phyloP scores from a whole-genome alignment of 2,888 invertebrate species.

The Drosophila nr. perissopoda region DNA sequence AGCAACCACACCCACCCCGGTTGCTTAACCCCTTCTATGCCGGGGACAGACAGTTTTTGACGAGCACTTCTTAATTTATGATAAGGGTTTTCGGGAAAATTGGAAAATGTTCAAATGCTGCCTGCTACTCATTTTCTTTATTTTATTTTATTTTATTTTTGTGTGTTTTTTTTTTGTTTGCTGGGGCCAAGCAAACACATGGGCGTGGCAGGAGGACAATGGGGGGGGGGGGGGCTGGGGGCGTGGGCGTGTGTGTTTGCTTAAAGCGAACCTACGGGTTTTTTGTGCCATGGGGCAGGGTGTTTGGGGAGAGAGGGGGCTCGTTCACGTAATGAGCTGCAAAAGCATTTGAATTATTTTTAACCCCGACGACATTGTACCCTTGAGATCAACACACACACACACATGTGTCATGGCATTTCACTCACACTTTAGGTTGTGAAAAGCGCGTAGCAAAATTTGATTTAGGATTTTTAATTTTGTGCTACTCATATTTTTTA shows the following conservation, averaged over 20 bases:
- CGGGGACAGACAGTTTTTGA: slow-evolving; percentile 77
- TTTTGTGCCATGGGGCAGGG: background rate
- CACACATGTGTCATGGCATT: slow-evolving; percentile 27
- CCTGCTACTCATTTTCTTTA: slow-evolving; percentile 57
- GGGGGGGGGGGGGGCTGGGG: background rate
- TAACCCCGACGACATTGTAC: slow-evolving; percentile 82
- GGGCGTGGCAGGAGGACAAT: slow-evolving; percentile 18
- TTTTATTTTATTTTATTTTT: slow-evolving; percentile 8
- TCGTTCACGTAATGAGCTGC: slow-evolving; percentile 77
- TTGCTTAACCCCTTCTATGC: slow-evolving; percentile 14
- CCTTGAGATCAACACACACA: slow-evolving; percentile 74
- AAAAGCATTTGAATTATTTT: slow-evolving; percentile 81
- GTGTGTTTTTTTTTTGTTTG: background rate
- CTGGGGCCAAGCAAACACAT: slow-evolving; percentile 43
- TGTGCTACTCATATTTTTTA: slow-evolving; percentile 81
- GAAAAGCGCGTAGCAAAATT: slow-evolving; percentile 64
- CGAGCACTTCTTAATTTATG: slow-evolving; percentile 82
- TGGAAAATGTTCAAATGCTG: slow-evolving; percentile 80
- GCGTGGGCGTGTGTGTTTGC: slow-evolving; percentile 48
- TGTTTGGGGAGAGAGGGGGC: background rate
- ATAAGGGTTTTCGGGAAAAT: slow-evolving; percentile 81
- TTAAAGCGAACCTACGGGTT: slow-evolving; percentile 74
- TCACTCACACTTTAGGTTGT: slow-evolving; percentile 26
- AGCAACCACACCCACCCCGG: slow-evolving; percentile 11
- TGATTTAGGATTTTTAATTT: slow-evolving; percentile 82